phyloP scores from a whole-genome alignment of 2,797 vertebrate genomes.

The Aeoliscus strigatus region DNA sequence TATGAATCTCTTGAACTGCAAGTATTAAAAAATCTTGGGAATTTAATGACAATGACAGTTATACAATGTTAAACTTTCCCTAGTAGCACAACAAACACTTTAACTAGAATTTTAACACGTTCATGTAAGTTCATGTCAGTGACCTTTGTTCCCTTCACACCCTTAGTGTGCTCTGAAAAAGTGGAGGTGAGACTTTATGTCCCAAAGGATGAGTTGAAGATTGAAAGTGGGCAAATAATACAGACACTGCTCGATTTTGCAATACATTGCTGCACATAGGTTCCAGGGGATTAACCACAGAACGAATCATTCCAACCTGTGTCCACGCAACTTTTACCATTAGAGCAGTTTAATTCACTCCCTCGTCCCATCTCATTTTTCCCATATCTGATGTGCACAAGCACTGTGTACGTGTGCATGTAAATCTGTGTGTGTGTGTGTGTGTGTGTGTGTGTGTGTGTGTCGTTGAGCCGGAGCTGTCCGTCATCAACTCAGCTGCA shows the following conservation, averaged over 20 bases:
- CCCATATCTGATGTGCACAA: constrained; percentile 22
- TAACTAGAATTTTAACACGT: too few relatives aligned
- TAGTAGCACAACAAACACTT: too few relatives aligned
- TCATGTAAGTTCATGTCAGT: too few relatives aligned
- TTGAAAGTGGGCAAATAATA: not conserved
- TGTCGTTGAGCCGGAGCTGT: constrained; percentile 45
- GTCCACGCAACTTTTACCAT: too few relatives aligned
- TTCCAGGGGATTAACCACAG: constrained; percentile 4
- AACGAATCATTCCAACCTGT: constrained; percentile 3
- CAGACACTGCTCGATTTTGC: not conserved
- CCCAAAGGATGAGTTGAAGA: not conserved
- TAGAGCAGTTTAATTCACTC: too few relatives aligned
- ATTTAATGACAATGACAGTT: too few relatives aligned
- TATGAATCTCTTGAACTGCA: too few relatives aligned
- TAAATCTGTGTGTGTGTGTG: constrained; percentile 2
- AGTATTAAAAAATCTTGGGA: too few relatives aligned
- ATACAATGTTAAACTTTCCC: too few relatives aligned
- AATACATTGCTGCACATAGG: too few relatives aligned
- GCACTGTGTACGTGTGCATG: constrained; percentile 7
- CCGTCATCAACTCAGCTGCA: constrained; percentile 70
- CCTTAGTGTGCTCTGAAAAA: not conserved
- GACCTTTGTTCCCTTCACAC: constrained; percentile 3
- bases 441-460: constrained; percentile 16
- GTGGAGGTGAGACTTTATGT: not conserved
- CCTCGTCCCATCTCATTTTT: constrained; percentile 15